Percentiles rank a stretch among this genome's conserved stretches.
Evolutionary conservation across 1,140 invertebrate genomes (phyloP).

Genomic region (Capitella teleta): DNA sequence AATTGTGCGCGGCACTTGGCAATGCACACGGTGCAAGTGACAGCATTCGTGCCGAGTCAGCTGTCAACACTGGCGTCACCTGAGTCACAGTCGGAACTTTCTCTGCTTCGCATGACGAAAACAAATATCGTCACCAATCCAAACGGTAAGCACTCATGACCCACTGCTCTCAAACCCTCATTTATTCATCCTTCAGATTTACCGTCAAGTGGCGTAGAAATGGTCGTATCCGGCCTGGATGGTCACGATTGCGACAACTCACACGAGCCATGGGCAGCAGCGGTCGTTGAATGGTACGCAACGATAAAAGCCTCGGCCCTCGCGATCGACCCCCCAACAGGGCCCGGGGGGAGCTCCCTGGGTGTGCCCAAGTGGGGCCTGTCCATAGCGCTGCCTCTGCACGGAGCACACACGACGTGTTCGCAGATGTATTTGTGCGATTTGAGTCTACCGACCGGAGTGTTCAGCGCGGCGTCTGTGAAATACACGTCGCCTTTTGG

Average conservation of each 20-base stretch:
- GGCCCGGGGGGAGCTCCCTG: slow-evolving; percentile 50
- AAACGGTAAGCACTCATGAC: too few relatives aligned
- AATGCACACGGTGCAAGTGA: slow-evolving; percentile 65
- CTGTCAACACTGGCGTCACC: slow-evolving; percentile 6
- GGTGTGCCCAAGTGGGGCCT: slow-evolving; percentile 64
- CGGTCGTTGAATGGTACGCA: slow-evolving; percentile 53
- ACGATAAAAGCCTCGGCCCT: slow-evolving; percentile 65
- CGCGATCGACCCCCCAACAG: slow-evolving; percentile 65
- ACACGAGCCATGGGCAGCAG: slow-evolving; percentile 34
- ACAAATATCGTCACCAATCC: slow-evolving; percentile 25
- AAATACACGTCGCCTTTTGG: slow-evolving; percentile 78
- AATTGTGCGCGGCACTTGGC: slow-evolving; percentile 61
- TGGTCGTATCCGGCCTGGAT: slow-evolving; percentile 58
- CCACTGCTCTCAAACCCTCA: too few relatives aligned
- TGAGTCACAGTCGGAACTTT: slow-evolving; percentile 52
- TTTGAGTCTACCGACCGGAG: slow-evolving; percentile 63
- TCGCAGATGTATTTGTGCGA: slow-evolving; percentile 79
- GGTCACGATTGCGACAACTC: slow-evolving; percentile 33
- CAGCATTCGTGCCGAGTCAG: slow-evolving; percentile 19
- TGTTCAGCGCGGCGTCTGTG: slow-evolving; percentile 65
- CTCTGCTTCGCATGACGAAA: slow-evolving; percentile 51
- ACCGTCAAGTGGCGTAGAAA: slow-evolving; percentile 50
- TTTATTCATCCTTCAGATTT: slow-evolving; percentile 43
- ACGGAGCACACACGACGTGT: slow-evolving; percentile 52
- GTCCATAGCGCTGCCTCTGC: slow-evolving; percentile 59